Conservation (phyloP, 64 coral and sea anemone genomes). For the Trachythela sp. region DNA sequence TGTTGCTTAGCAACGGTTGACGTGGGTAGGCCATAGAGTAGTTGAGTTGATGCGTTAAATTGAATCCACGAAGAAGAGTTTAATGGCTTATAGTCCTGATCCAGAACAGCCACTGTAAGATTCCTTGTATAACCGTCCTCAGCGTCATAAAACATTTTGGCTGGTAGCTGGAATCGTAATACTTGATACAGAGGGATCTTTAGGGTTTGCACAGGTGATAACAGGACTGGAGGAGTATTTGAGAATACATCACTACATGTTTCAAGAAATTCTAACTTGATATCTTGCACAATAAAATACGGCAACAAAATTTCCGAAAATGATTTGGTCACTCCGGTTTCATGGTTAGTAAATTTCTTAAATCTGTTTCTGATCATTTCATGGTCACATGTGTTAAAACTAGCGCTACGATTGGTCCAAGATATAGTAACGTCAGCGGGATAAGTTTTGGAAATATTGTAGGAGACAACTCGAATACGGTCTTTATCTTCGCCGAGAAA, state of each 20-base stretch:
- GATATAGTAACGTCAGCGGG: constrained; percentile 1
- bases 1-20: not conserved
- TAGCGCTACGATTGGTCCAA: constrained; percentile 26
- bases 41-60: constrained; percentile 28
- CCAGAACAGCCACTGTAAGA: constrained; percentile 18
- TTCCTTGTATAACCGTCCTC: constrained; percentile 51
- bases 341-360: not conserved
- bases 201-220: not conserved
- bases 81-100: constrained; percentile 4
- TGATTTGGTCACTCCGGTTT: not conserved
- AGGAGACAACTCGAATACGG: constrained; percentile 10
- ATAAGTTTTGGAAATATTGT: constrained; percentile 39
- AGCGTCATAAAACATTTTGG: constrained; percentile 39
- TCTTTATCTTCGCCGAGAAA: not conserved
- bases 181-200: not conserved
- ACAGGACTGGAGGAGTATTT: constrained; percentile 38
- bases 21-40: constrained; percentile 28
- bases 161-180: constrained; percentile 23
- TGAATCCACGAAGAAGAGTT: constrained; percentile 35
- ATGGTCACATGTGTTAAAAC: not conserved
- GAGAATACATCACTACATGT: not conserved
- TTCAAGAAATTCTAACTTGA: not conserved
- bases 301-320: constrained; percentile 12
- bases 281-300: not conserved
- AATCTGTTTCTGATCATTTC: not conserved